A percentile compares a stretch with the other conserved stretches of the same genome.
phyloP scores from a whole-genome alignment of 2,888 invertebrate species.

The Tineola bisselliella region DNA sequence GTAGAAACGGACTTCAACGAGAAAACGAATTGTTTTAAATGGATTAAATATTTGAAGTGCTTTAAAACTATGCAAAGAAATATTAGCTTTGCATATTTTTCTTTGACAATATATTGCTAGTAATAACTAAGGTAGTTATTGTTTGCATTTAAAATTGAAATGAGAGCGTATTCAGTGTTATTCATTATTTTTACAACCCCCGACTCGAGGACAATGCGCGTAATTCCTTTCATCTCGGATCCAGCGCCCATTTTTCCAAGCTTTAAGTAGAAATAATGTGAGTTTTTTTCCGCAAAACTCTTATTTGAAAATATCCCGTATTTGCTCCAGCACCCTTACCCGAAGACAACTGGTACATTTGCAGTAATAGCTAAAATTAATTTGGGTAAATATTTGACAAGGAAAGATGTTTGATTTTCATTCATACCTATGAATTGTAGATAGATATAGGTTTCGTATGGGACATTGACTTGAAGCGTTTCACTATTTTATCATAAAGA shows the following conservation, averaged over 20 bases:
- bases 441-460: background rate
- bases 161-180: constrained; percentile 7
- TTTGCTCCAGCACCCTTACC: background rate
- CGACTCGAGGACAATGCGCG: constrained; percentile 8
- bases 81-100: too few relatives aligned
- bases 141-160: constrained; percentile 2
- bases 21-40: background rate
- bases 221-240: constrained; percentile 12
- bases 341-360: background rate
- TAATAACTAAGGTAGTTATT: background rate
- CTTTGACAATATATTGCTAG: too few relatives aligned
- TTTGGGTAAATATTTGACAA: too few relatives aligned
- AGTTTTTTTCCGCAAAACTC: constrained; percentile 8
- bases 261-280: constrained; percentile 13
- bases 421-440: background rate
- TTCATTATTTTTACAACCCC: constrained; percentile 13
- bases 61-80: too few relatives aligned
- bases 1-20: background rate
- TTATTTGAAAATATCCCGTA: constrained; percentile 10
- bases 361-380: too few relatives aligned
- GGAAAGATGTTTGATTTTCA: too few relatives aligned
- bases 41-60: too few relatives aligned
- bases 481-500: constrained; percentile 1
- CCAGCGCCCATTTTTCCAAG: constrained; percentile 11
- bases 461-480: constrained; percentile 10